A percentile compares a stretch with the other conserved stretches of the same genome.
phyloP scores from a whole-genome alignment of 2,888 invertebrate genomes.

The Xestia sexstrigata region DNA sequence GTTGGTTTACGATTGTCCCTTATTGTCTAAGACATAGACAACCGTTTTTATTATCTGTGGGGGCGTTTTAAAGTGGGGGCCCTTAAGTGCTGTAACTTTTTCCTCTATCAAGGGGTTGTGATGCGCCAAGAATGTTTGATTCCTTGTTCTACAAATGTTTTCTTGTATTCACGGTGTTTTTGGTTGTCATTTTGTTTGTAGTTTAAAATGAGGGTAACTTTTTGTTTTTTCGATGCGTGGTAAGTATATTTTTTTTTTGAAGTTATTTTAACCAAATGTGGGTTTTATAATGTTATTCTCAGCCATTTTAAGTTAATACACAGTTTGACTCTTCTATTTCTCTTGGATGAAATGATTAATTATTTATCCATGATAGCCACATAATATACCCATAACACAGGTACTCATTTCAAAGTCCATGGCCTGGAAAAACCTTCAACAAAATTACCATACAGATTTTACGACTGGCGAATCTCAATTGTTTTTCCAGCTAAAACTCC shows the following conservation, averaged over 20 bases:
- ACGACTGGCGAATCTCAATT: conserved; percentile 56
- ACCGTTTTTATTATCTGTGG: conserved; percentile 89
- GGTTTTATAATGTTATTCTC: neutral
- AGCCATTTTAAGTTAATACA: too few relatives aligned
- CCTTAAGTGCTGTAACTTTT: conserved; percentile 86
- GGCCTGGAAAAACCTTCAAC: conserved; percentile 49
- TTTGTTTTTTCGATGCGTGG: neutral
- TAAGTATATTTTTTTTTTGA: neutral
- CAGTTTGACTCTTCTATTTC: neutral
- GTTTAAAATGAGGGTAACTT: neutral
- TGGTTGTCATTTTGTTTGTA: neutral
- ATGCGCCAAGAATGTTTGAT: conserved; percentile 70
- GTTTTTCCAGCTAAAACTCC: conserved; percentile 53
- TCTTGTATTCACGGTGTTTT: conserved; percentile 26
- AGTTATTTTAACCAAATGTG: neutral
- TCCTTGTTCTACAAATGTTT: conserved; percentile 65
- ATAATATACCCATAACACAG: neutral
- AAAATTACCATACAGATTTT: conserved; percentile 52
- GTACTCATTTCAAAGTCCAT: conserved; percentile 18
- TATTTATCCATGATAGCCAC: neutral
- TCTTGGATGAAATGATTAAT: neutral
- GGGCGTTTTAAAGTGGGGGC: conserved; percentile 85
- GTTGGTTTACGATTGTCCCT: conserved; percentile 82
- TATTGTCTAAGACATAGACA: conserved; percentile 89
- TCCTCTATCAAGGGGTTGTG: conserved; percentile 79